Evolutionary conservation across 1,140 invertebrate genomes (phyloP).

Genomic region (Dysdera silvatica): DNA sequence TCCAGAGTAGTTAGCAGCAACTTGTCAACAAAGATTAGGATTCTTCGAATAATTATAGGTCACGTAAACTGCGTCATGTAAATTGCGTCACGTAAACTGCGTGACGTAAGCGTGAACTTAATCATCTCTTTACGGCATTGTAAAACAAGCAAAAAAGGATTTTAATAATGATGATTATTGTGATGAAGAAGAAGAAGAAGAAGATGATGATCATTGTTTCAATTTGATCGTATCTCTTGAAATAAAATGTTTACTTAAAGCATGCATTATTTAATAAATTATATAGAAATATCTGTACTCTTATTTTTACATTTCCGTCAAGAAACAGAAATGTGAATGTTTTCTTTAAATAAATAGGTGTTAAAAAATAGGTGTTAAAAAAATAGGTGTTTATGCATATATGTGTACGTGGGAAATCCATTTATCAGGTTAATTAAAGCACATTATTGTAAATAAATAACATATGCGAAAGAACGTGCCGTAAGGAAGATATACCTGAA

Average conservation of each 20-base stretch:
- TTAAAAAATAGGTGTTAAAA: background rate
- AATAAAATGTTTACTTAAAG: conserved; percentile 87
- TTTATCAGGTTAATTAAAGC: no score
- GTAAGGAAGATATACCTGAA: background rate
- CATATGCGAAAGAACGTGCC: background rate
- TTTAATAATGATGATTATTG: no score
- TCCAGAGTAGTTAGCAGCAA: no score
- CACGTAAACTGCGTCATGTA: no score
- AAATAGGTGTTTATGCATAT: background rate
- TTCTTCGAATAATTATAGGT: conserved; percentile 76
- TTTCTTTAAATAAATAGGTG: background rate
- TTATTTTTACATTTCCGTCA: background rate
- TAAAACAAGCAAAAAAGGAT: no score
- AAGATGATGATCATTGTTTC: no score
- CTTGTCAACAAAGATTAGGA: conserved; percentile 78
- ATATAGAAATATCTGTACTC: background rate
- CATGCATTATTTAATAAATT: conserved; percentile 57
- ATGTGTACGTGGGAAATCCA: no score
- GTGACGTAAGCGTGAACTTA: conserved; percentile 84
- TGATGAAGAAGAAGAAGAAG: no score
- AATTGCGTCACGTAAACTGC: no score
- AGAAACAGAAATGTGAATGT: background rate
- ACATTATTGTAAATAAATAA: background rate
- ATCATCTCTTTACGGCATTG: conserved; percentile 77
- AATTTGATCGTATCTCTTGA: conserved; percentile 80